phyloP scores from a whole-genome alignment of 2,797 vertebrate species.

The Toxotes lorentzi region DNA sequence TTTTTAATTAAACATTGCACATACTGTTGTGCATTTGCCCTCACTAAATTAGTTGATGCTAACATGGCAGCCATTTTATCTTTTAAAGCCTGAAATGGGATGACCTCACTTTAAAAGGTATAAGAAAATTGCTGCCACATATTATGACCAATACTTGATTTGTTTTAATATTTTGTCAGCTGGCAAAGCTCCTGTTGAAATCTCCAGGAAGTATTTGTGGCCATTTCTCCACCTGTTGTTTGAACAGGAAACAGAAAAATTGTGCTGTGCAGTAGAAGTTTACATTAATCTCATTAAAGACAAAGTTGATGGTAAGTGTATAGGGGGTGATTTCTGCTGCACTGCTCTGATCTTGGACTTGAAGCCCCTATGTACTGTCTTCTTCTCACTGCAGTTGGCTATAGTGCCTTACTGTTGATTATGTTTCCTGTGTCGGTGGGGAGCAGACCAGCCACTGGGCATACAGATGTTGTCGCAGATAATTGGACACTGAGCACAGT shows the following conservation, averaged over 20 bases:
- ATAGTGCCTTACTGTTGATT: conserved; percentile 33
- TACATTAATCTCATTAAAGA: background rate
- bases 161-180: background rate
- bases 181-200: background rate
- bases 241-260: background rate
- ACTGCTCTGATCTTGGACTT: conserved; percentile 8
- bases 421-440: conserved; percentile 34
- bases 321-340: background rate
- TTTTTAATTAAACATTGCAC: conserved; percentile 14
- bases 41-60: conserved; percentile 14
- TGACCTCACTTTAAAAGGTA: conserved; percentile 9
- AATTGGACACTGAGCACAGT: conserved; percentile 66
- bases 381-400: conserved; percentile 11
- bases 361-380: background rate
- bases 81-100: background rate
- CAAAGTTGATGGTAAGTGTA: background rate
- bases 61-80: conserved; percentile 3
- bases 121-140: background rate
- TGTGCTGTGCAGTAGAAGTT: background rate
- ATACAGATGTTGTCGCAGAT: conserved; percentile 73
- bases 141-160: background rate
- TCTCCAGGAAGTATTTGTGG: background rate
- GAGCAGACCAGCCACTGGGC: conserved; percentile 59
- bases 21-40: conserved; percentile 2
- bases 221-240: conserved; percentile 5